phyloP scores from a whole-genome alignment of 2,888 invertebrate genomes.

The Helicoverpa assulta region DNA sequence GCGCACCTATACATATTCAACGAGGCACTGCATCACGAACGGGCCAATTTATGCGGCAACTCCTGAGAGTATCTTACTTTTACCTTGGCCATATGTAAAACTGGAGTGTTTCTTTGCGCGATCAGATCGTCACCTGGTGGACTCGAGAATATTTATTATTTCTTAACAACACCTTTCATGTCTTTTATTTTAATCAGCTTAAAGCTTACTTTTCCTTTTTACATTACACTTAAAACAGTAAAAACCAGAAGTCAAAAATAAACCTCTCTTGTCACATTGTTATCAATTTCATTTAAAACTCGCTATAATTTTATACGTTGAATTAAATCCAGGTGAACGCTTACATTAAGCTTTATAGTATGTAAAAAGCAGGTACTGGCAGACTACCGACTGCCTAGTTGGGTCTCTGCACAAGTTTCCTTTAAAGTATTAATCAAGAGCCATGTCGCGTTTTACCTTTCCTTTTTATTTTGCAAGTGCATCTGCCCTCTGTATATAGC shows the following conservation, averaged over 20 bases:
- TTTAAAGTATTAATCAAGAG: conserved; percentile 85
- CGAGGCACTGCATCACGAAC: conserved; percentile 90
- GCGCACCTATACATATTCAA: conserved; percentile 90
- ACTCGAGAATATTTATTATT: conserved; percentile 67
- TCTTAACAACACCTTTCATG: conserved; percentile 55
- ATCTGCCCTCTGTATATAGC: conserved; percentile 75
- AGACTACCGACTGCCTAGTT: conserved; percentile 70
- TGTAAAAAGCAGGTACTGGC: conserved; percentile 49
- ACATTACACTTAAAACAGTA: conserved; percentile 6
- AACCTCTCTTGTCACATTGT: conserved; percentile 64
- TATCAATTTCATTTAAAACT: conserved; percentile 53
- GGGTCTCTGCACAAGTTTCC: conserved; percentile 79
- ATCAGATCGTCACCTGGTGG: conserved; percentile 85
- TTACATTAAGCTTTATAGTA: conserved; percentile 56
- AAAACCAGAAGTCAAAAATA: conserved; percentile 60
- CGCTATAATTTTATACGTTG: conserved; percentile 47
- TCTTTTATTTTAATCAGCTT: conserved; percentile 29
- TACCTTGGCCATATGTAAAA: conserved; percentile 88
- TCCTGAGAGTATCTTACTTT: conserved; percentile 88
- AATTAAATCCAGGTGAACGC: conserved; percentile 60
- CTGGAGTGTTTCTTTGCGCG: conserved; percentile 85
- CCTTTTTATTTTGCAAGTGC: conserved; percentile 76
- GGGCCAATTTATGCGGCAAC: conserved; percentile 88
- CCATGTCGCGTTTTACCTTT: conserved; percentile 73
- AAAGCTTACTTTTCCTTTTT: conserved; percentile 25